Base-by-base conservation (phyloP, 2,113 vertebrate genomes). In the Acrocephalus arundinaceus region DNA sequence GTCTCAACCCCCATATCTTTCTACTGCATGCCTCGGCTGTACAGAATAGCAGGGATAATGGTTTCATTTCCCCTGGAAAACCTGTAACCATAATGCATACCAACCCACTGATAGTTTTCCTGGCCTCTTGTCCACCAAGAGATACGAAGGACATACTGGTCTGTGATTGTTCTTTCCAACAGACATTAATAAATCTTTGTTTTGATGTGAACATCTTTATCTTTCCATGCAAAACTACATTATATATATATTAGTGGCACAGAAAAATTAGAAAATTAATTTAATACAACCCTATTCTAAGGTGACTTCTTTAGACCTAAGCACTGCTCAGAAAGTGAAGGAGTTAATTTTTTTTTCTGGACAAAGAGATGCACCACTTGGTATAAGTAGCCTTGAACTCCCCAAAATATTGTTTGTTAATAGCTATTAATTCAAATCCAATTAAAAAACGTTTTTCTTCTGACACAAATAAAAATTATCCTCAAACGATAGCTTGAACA, bases 381-480 rank as follows among this genome's bases (percentile, higher is more conserved):
- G 31, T 87, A 52, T 62, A 87, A 85, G 46, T 15, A 91, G 71
- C 62, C 43, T 70, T 87, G 52, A 84, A 68, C 14, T 46, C 43
- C 22, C n/a, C 39, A 41, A 90, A 90, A 84, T 61, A 82, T 9
- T 74, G 3, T 62, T 95, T 73, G 8, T 43, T 91, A 91, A 75
- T 46, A 81, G n/a, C 7, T 45, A 58, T 85, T 95, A 95, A 78
- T 90, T 79, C 57, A 94, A 90, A 75, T 57, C 20, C 70, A 90
- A 90, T 71, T 43, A 41, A 59, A 92, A 71, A 3, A 4, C 2
- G 2, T 57, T 86, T 89, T 88, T 27, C 80, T 58, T 49, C 76
- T 78, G 49, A 65, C 89, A 73, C 28, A 37, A 79, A 80, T 72
- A 88, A 72, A 87, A 89, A 77, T 33, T 3, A 24, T 86, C 31